Evolutionary conservation across 1,140 invertebrate species (phyloP), one percentile per base, ranked within the genome.

Genomic region (Tribolium madens): DNA sequence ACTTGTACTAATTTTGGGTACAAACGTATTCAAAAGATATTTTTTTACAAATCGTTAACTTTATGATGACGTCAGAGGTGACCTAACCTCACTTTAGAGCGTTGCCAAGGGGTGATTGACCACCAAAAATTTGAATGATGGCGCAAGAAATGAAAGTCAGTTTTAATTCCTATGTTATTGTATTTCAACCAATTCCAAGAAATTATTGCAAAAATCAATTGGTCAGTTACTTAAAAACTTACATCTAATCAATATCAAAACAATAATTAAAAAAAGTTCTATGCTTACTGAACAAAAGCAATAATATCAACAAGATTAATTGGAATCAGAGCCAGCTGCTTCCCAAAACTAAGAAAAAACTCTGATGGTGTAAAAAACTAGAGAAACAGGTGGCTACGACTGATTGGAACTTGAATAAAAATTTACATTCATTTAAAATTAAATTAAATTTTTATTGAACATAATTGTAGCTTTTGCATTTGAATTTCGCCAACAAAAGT

Each of bases 171-270:
- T 71, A 70, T 76, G 75, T 74, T 79, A 81, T 81, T 80, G 78
- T 81, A 81, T 82, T 77, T 80, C 76, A 79, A 80, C 74, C 80
- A 77, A 81, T 78, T 79, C 71, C 70, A 78, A 42, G 77, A 80
- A 80, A 77, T 81, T 83, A 83, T 81, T 81, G 81, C 80, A 75
- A 76, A 26, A 81, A 77, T 36, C 57, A 74, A 75, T 71, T 73
- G 68, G 80, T 73, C 50, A 77, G 48, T 53, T 79, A 48, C 73
- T 78, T 76, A 75, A 78, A 75, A 80, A 76, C 74, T 60, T 78
- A 81, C 77, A 75, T 47, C 82, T 80, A 81, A 80, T 81, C 81
- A 83, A 83, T 82, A 83, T 82, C 77, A 82, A 83, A 83, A 83
- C 80, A 83, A 83, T 79, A 83, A 83, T 81, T 75, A 78, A 83